Conservation (phyloP, 2,797 vertebrate species). For the Erpetoichthys calabaricus region DNA sequence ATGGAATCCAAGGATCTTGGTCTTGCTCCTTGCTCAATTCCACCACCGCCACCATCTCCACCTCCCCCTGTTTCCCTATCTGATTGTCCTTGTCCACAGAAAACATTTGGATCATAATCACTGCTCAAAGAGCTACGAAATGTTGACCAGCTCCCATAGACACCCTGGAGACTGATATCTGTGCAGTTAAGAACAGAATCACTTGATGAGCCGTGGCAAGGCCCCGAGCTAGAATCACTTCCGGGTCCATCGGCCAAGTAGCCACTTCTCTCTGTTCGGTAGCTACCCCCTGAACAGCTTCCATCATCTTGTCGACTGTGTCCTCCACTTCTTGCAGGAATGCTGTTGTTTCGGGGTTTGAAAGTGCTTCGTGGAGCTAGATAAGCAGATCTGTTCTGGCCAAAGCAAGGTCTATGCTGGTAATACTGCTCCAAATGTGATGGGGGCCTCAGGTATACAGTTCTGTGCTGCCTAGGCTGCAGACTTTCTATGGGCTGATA, state of each 20-base stretch:
- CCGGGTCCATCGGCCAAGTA: constrained; percentile 85
- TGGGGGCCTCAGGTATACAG: constrained; percentile 35
- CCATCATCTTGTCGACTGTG: constrained; percentile 61
- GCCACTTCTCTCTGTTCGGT: constrained; percentile 79
- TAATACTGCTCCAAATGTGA: constrained; percentile 31
- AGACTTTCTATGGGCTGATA: constrained; percentile 41
- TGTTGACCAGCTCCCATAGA: constrained; percentile 91
- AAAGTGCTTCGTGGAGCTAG: constrained; percentile 45
- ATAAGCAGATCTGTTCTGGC: constrained; percentile 34
- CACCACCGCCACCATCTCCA: constrained; percentile 29
- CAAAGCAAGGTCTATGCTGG: constrained; percentile 44
- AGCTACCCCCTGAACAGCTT: constrained; percentile 80
- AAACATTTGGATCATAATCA: constrained; percentile 82
- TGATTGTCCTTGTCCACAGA: constrained; percentile 51
- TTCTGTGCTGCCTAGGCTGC: constrained; percentile 42
- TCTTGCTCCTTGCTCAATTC: constrained; percentile 33
- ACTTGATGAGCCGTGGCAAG: constrained; percentile 88
- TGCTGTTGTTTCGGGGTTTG: not conserved
- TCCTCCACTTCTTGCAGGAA: constrained; percentile 20
- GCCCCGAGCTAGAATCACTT: constrained; percentile 92
- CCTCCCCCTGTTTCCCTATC: constrained; percentile 10
- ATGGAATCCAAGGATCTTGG: constrained; percentile 73
- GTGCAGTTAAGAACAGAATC: constrained; percentile 93
- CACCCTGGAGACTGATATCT: constrained; percentile 79
- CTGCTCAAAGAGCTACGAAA: constrained; percentile 94